These are phyloP conservation scores for Pseudopleuronectes americanus DNA, from an alignment of 2,797 vertebrate species.

Conservation along the genomic window DNA sequence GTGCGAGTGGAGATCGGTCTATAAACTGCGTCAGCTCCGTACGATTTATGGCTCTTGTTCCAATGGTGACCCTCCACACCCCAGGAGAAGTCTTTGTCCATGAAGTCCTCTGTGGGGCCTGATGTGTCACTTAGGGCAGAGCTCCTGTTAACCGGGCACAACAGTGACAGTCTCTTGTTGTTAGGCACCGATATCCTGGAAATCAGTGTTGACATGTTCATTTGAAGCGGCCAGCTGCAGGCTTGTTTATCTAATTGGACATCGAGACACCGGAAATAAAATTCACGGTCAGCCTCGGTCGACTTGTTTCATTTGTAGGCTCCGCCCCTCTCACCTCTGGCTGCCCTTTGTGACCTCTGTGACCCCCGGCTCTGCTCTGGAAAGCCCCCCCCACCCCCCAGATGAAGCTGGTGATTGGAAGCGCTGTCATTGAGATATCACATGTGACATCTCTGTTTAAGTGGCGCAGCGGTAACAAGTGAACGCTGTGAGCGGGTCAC, in stretches of 20 bases:
- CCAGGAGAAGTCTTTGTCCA: conserved; percentile 3
- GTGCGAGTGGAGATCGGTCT: no score
- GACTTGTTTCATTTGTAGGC: conserved; percentile 73
- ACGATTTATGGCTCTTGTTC: not conserved
- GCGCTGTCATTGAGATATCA: conserved; percentile 56
- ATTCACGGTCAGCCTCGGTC: conserved; percentile 80
- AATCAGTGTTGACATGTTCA: conserved; percentile 92
- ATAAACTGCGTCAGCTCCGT: not conserved
- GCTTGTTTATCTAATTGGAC: conserved; percentile 90
- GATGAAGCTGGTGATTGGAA: conserved; percentile 60
- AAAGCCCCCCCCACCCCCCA: conserved; percentile 3
- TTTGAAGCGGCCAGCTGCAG: conserved; percentile 86
- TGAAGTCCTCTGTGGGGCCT: not conserved
- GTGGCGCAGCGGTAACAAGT: conserved; percentile 46
- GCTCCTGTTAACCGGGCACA: conserved; percentile 34
- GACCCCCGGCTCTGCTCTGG: conserved; percentile 35
- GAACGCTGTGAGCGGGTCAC: conserved; percentile 16
- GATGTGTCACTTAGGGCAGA: conserved; percentile 22
- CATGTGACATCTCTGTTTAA: conserved; percentile 59
- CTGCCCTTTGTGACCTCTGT: conserved; percentile 38
- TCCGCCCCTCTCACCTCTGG: conserved; percentile 71
- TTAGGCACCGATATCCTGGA: conserved; percentile 79
- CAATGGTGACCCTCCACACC: not conserved
- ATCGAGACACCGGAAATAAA: conserved; percentile 87
- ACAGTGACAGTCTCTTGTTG: conserved; percentile 51